Percentiles rank a stretch among this genome's conserved stretches.
phyloP scores from a whole-genome alignment of 2,113 vertebrate genomes.

The Echinops telfairi region DNA sequence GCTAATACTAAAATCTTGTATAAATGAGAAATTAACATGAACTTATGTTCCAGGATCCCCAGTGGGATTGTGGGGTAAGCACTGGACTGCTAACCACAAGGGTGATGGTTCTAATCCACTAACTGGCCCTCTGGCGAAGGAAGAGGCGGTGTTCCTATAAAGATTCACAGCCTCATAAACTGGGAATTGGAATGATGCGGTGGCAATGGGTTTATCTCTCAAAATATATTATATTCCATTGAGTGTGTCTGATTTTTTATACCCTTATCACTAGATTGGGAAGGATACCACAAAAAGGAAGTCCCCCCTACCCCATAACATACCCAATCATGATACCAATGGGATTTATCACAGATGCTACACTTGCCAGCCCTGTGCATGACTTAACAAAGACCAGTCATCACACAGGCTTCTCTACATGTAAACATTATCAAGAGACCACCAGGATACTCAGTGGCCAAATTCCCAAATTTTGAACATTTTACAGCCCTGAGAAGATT shows the following conservation, averaged over 20 bases:
- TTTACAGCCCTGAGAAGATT: background rate
- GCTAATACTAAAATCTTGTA: background rate
- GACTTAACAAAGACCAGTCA: constrained; percentile 37
- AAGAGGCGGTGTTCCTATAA: too few species aligned
- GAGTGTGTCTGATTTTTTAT: background rate
- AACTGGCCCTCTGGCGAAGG: too few species aligned
- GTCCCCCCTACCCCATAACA: background rate
- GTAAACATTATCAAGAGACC: constrained; percentile 10
- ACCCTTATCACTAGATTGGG: background rate
- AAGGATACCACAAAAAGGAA: background rate
- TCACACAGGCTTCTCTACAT: background rate
- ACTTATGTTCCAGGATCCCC: background rate
- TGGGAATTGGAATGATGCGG: too few species aligned
- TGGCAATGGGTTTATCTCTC: too few species aligned
- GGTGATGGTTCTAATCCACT: too few species aligned
- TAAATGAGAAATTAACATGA: background rate
- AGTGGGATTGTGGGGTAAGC: too few species aligned
- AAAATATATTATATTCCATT: background rate
- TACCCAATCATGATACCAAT: background rate
- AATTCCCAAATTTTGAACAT: background rate
- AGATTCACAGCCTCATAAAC: too few species aligned
- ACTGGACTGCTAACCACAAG: too few species aligned
- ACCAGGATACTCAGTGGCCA: constrained; percentile 17
- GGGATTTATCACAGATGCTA: background rate
- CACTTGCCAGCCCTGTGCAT: background rate